phyloP scores from a whole-genome alignment of 2,888 invertebrate species.

The Scaptomyza polygonia region DNA sequence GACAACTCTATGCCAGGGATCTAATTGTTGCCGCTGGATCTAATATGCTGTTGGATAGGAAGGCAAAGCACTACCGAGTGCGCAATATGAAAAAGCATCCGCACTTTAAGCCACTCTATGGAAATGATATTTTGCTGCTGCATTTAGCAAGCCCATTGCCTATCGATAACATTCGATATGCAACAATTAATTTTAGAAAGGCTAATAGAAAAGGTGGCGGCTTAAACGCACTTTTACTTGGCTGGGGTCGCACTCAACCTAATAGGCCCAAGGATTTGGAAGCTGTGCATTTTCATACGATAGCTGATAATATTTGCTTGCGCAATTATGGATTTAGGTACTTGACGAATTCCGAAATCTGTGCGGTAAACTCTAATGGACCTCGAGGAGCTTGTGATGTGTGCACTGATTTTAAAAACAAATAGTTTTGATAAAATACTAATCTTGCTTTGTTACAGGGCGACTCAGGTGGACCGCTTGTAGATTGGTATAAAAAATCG shows the following conservation, averaged over 20 bases:
- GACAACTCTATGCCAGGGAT: slow-evolving; percentile 5
- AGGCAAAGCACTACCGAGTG: slow-evolving; percentile 57
- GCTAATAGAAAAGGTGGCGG: background rate
- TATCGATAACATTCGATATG: slow-evolving; percentile 58
- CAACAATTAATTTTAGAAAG: slow-evolving; percentile 41
- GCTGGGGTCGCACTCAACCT: slow-evolving; percentile 77
- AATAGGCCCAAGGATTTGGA: slow-evolving; percentile 54
- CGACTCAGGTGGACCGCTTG: slow-evolving; percentile 83
- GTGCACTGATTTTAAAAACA: slow-evolving; percentile 11
- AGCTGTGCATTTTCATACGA: slow-evolving; percentile 65
- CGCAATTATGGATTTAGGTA: slow-evolving; percentile 49
- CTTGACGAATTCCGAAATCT: slow-evolving; percentile 75
- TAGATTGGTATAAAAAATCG: slow-evolving; percentile 50
- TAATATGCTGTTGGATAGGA: slow-evolving; percentile 30
- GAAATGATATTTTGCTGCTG: slow-evolving; percentile 78
- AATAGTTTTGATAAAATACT: background rate
- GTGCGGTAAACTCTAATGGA: slow-evolving; percentile 71
- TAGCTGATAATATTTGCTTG: slow-evolving; percentile 67
- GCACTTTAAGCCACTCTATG: slow-evolving; percentile 61
- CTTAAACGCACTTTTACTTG: slow-evolving; percentile 56
- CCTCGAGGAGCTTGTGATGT: slow-evolving; percentile 81
- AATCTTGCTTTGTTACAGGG: slow-evolving; percentile 61
- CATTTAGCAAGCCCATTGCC: slow-evolving; percentile 62
- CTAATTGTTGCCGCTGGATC: slow-evolving; percentile 67
- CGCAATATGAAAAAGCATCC: slow-evolving; percentile 63